These are phyloP conservation scores for Chrysomela aeneicollis DNA, from an alignment of 2,888 invertebrate species.

Conservation along the genomic window DNA sequence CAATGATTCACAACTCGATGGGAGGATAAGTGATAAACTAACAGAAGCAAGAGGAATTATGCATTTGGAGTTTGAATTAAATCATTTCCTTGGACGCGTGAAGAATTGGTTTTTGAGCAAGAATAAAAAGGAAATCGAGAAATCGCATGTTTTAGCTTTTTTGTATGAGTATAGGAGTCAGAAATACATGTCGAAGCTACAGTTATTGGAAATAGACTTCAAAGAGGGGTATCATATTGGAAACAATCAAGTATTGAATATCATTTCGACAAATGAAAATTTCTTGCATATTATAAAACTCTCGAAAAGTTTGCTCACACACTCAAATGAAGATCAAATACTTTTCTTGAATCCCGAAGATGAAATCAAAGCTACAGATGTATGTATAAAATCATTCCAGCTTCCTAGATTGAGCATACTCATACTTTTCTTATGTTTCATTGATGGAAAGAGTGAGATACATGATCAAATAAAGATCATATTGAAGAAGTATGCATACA, in stretches of 20 bases:
- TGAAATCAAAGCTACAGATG: not conserved
- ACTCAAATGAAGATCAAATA: not conserved
- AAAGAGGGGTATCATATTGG: not conserved
- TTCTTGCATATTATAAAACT: not conserved
- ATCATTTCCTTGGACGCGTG: not conserved
- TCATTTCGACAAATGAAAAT: not conserved
- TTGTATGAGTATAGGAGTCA: not conserved
- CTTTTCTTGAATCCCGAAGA: not conserved
- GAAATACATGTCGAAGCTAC: not conserved
- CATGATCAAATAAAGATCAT: not conserved
- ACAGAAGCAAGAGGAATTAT: not conserved
- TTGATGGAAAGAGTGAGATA: not conserved
- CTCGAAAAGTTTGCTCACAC: not conserved
- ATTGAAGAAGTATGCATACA: not conserved
- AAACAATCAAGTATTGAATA: not conserved
- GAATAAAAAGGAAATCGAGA: not conserved
- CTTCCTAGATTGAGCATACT: not conserved
- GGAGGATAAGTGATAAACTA: not conserved
- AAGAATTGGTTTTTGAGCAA: not conserved
- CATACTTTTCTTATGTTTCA: not conserved
- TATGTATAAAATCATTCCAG: not conserved
- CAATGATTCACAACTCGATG: not conserved
- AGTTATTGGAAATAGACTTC: not conserved
- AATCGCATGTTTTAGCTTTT: not conserved
- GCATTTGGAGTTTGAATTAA: not conserved